Evolutionary conservation across 2,113 vertebrate species (phyloP), one percentile per base, ranked within the genome.

Genomic region (Lophochroa leadbeateri): DNA sequence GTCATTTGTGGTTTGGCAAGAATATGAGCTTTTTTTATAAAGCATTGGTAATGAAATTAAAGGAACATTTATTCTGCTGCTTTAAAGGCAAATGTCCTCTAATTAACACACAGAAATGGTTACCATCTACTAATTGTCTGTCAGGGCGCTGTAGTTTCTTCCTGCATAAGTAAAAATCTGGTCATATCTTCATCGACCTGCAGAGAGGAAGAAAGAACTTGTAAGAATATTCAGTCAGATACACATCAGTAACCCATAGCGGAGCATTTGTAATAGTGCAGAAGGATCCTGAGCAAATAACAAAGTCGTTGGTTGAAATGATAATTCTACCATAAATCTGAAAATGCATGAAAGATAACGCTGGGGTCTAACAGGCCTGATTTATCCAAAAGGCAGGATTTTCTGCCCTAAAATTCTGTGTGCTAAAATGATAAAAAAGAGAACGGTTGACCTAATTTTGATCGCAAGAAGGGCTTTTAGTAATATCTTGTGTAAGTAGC

Each of bases 1-100:
- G 76, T 97, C 85, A 88, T 92, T 86, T 82, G 84, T 94, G 71
- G 86, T 80, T 87, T 87, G 72, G 44, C 20, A 72, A 49, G 33
- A 52, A 12, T 43, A 80, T 77, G 37, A 86, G 24, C 0, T 0
- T 35, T 79, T 92, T 95, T 72, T 63, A 11, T 88, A 78, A 82
- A n/a, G 65, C n/a, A 57, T 67, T 50, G 20, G 44, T 91, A 90
- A 79, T 89, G 63, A 63, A 18, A 68, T 77, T 89, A 43, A 89
- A 81, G 50, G 50, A 80, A 75, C 35, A 57, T 37, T 77, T 55
- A 47, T 78, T 72, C 47, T 83, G 33, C 69, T 92, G 29, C 17
- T 91, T 90, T 37, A 57, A 83, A 61, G 37, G 43, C 31, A 71
- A 8, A 49, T 43, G 67, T 60, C 24, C 49, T 53, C 33, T 65